Evolutionary conservation across 2,113 vertebrate genomes (phyloP), one percentile per base, ranked within the genome.

Genomic region (Etheostoma spectabile): DNA sequence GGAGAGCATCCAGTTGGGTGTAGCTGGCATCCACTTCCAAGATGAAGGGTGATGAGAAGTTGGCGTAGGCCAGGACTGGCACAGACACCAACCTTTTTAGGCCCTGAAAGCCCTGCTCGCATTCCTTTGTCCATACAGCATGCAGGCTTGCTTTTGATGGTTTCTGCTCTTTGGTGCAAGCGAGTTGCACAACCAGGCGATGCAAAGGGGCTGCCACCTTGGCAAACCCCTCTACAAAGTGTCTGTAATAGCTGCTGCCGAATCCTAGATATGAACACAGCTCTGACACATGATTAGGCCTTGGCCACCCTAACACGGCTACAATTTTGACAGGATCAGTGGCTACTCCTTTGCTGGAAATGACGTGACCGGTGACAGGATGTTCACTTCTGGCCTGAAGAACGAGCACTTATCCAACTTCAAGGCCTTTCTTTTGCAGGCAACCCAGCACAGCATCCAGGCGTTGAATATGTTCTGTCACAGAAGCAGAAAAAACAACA

Each of bases 191-290:
- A 35, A 67, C 27, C 12, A 53, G 27, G 48, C 1, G 3, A 3
- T 82, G 72, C 14, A 79, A 8, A 12, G 70, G 80, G 3, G 53
- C 42, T 2, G 74, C 84, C 27, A 82, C 1, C 56, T 77, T 72
- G 4, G 67, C 46, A 30, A 82, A 86, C 0, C 76, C 16, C 13
- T 72, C 60, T 2, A 60, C 18, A 13, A 62, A 62, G 2, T 10
- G 60, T 12, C 42, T 15, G 45, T 35, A 35, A 4, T 48, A 65
- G n/a, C n/a, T n/a, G 13, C 45, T 46, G 2, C n/a, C n/a, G 0
- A 46, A 46, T 6, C 53, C 38, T 46, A 24, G 16, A 30, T 60
- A 60, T 0, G 55, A 60, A 1, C 24, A 22, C 22, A 48, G 35
- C 35, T 35, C 35, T 35, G 35, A 35, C 35, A 35, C 35, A 35